These are phyloP conservation scores for Atlantisia rogersi DNA, from an alignment of 2,113 vertebrate species.

Conservation along the genomic window DNA sequence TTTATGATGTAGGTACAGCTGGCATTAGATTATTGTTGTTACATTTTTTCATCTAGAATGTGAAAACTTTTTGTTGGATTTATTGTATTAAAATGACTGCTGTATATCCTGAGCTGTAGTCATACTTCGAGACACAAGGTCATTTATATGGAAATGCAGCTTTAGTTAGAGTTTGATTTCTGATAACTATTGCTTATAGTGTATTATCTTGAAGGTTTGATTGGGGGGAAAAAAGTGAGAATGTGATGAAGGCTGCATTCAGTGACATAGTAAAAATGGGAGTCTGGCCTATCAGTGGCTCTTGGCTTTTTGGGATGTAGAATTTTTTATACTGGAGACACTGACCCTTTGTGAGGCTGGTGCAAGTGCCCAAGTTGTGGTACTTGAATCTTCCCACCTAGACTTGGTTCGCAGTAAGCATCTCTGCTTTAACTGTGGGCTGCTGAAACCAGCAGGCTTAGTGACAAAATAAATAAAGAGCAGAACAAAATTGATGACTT, in stretches of 20 bases:
- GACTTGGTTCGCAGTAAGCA: neutral
- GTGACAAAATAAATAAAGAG: neutral
- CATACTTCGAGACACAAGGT: neutral
- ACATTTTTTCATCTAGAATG: neutral
- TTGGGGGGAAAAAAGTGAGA: rapidly evolving
- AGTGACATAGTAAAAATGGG: neutral
- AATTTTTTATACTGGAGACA: neutral
- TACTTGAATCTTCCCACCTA: neutral
- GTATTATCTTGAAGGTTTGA: neutral
- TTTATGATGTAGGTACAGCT: neutral
- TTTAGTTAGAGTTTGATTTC: neutral
- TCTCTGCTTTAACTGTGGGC: neutral
- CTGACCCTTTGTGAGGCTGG: neutral
- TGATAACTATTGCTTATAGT: neutral
- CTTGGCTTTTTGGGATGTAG: neutral
- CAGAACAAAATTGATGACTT: neutral
- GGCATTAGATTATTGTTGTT: neutral
- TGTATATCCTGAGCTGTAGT: neutral
- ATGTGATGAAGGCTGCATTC: neutral
- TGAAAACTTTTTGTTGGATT: neutral
- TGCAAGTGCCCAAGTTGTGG: neutral
- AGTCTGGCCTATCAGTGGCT: neutral
- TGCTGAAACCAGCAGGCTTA: neutral
- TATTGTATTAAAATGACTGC: neutral
- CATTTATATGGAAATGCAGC: neutral